Evolutionary conservation across 2,888 invertebrate genomes (phyloP).

Genomic region (Dryomyza anilis): DNA sequence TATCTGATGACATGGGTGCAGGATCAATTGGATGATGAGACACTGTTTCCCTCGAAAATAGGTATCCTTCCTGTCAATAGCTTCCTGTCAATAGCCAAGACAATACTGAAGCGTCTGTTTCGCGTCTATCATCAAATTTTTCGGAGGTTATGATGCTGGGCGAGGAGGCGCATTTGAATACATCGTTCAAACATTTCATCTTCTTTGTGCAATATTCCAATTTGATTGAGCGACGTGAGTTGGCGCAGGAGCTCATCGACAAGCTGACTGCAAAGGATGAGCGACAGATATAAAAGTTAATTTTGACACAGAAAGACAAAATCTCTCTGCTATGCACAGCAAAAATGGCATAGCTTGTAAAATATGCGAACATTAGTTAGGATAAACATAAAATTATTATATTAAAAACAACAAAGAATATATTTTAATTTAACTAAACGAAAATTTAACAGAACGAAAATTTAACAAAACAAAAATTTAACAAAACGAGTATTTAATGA

Average conservation of each 20-base stretch:
- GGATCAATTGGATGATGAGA: conserved; percentile 98
- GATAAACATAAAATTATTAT: conserved; percentile 5
- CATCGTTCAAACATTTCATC: conserved; percentile 99
- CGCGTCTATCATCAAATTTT: conserved; percentile 99
- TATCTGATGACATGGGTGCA: conserved; percentile 99
- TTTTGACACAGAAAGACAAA: background rate
- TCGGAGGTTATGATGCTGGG: conserved; percentile 96
- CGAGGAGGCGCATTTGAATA: conserved; percentile 98
- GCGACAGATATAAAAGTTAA: conserved; percentile 68
- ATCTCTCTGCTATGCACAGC: background rate
- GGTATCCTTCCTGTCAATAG: conserved; percentile 98
- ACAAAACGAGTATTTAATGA: no score
- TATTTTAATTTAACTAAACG: no score
- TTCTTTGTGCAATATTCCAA: conserved; percentile 93
- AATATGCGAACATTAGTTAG: conserved; percentile 2
- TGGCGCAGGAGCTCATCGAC: conserved; percentile 97
- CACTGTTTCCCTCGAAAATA: conserved; percentile 97
- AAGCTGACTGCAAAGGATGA: conserved; percentile 89
- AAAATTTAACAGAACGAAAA: no score
- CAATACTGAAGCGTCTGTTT: conserved; percentile 96
- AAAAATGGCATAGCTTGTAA: background rate
- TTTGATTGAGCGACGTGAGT: conserved; percentile 93
- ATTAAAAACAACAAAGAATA: no score
- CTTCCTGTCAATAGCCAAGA: conserved; percentile 95
- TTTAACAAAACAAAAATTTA: no score